Percentiles rank a stretch among this genome's conserved stretches.
phyloP scores from a whole-genome alignment of 2,888 invertebrate species.

The Adelphocoris suturalis region DNA sequence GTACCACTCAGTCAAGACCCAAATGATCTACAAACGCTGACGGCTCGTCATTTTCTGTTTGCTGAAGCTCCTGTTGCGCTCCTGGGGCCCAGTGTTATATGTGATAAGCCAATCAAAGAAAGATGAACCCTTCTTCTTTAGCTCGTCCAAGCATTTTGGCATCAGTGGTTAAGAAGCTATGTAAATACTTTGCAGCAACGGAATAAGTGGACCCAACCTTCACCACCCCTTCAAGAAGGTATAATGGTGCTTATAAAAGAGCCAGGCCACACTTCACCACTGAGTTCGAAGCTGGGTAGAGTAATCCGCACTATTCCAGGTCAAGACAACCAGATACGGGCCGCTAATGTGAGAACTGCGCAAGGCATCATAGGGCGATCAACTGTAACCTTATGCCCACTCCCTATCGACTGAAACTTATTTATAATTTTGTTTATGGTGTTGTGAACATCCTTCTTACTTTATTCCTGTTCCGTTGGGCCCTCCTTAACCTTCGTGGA shows the following conservation, averaged over 20 bases:
- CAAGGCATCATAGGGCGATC: too few species aligned
- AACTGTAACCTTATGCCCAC: neutral
- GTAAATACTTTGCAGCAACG: too few species aligned
- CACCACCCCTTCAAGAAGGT: too few species aligned
- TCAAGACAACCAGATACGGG: too few species aligned
- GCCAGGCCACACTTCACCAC: too few species aligned
- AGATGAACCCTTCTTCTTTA: neutral
- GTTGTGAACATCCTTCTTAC: too few species aligned
- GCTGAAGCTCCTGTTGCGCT: conserved; percentile 8
- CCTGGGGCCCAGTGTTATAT: neutral
- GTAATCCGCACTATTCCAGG: too few species aligned
- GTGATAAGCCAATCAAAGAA: neutral
- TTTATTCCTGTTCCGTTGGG: neutral
- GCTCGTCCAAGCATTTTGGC: neutral
- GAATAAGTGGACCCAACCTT: too few species aligned
- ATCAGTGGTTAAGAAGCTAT: neutral
- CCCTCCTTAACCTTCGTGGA: neutral
- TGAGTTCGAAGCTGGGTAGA: too few species aligned
- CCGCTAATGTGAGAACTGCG: too few species aligned
- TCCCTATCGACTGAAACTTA: neutral
- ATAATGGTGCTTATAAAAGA: too few species aligned
- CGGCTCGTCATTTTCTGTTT: conserved; percentile 13
- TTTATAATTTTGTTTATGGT: neutral
- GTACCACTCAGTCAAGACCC: neutral
- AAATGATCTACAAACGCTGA: neutral